Evolutionary conservation across 1,140 invertebrate genomes (phyloP).

Genomic region (Leptinotarsa undecemlineata): DNA sequence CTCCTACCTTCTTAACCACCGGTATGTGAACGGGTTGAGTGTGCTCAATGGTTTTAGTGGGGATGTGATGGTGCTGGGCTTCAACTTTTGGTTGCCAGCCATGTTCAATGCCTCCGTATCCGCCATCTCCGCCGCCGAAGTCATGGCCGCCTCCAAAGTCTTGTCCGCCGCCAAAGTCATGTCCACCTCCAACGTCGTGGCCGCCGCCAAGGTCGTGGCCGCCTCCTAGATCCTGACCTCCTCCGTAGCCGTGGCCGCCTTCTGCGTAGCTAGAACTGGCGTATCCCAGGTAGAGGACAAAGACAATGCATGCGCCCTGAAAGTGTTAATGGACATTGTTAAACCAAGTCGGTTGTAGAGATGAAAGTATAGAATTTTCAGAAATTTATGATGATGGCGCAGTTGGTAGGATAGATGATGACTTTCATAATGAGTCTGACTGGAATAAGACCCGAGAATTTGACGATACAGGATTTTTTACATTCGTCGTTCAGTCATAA

Average conservation of each 20-base stretch:
- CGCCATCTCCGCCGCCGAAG: slow-evolving; percentile 31
- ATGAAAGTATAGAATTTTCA: neutral
- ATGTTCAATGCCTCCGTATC: slow-evolving; percentile 42
- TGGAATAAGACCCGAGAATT: neutral
- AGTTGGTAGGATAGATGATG: neutral
- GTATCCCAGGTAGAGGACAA: slow-evolving; percentile 41
- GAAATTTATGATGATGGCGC: neutral
- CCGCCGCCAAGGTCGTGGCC: slow-evolving; percentile 44
- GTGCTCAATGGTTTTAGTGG: slow-evolving; percentile 64
- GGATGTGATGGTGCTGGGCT: slow-evolving; percentile 52
- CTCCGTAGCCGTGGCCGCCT: slow-evolving; percentile 47
- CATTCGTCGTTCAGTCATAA: too few species aligned
- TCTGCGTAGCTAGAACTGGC: slow-evolving; percentile 42
- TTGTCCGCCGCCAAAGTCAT: slow-evolving; percentile 30
- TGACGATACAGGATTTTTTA: too few species aligned
- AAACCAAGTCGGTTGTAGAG: neutral
- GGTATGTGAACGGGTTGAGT: slow-evolving; percentile 72
- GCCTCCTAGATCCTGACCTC: slow-evolving; percentile 34
- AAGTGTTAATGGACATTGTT: slow-evolving; percentile 19
- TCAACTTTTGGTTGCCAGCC: slow-evolving; percentile 35
- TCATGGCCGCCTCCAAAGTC: slow-evolving; percentile 35
- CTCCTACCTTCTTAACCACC: slow-evolving; percentile 75
- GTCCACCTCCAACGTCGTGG: slow-evolving; percentile 31
- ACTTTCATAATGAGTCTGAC: neutral
- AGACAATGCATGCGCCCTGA: slow-evolving; percentile 42